phyloP scores from a whole-genome alignment of 2,113 vertebrate species.

The Stictonetta naevosa region DNA sequence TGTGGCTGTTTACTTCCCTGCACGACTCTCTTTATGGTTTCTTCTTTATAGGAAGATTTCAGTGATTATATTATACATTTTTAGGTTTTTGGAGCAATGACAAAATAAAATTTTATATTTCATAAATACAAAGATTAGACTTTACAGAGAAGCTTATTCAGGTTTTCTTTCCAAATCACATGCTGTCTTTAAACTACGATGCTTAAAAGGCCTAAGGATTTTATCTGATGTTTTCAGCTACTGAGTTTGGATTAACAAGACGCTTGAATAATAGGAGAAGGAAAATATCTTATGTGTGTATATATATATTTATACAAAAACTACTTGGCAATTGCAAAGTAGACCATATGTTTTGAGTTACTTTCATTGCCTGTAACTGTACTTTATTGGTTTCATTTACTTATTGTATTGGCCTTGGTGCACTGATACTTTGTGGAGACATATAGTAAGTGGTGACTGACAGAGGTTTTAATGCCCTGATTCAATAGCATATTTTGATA shows the following conservation, averaged over 20 bases:
- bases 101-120: neutral
- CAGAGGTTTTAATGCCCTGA: neutral
- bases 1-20: neutral
- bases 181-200: neutral
- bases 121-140: neutral
- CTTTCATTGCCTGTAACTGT: neutral
- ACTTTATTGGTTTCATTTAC: constrained; percentile 11
- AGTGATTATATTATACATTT: neutral
- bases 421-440: constrained; percentile 10
- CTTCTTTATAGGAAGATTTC: neutral
- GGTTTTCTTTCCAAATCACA: neutral
- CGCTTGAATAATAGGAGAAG: neutral
- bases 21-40: neutral
- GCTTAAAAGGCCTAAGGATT: neutral
- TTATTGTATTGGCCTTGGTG: neutral
- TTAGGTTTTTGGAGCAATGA: neutral
- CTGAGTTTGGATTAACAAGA: neutral
- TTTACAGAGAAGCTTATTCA: neutral
- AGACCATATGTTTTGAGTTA: constrained; percentile 30
- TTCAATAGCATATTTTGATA: neutral
- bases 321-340: neutral
- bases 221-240: neutral
- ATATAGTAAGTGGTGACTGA: constrained; percentile 18
- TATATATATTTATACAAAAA: neutral
- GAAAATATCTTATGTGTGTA: neutral